Conservation (phyloP, 2,888 invertebrate genomes). For the Nycteola revayana region DNA sequence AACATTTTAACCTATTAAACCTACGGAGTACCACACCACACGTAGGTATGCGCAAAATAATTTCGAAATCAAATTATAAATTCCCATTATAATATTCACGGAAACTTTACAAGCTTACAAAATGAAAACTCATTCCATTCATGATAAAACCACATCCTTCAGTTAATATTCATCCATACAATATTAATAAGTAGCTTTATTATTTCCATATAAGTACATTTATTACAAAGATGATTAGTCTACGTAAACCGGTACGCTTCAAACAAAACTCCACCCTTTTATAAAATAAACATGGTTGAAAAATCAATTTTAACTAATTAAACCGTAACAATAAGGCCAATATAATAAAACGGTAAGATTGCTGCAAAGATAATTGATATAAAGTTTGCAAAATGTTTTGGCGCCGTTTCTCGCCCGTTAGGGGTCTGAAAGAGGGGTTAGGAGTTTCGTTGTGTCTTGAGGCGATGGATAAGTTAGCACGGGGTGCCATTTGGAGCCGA, state of each 20-base stretch:
- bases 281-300: slow-evolving; percentile 1
- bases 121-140: too few species aligned
- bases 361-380: slow-evolving; percentile 32
- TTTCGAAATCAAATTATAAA: too few species aligned
- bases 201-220: too few species aligned
- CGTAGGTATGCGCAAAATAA: too few species aligned
- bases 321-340: slow-evolving; percentile 20
- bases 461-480: slow-evolving; percentile 75
- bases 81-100: too few species aligned
- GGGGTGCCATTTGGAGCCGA: slow-evolving; percentile 74
- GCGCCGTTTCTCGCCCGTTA: slow-evolving; percentile 33
- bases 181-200: too few species aligned
- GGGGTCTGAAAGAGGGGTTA: neutral
- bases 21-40: too few species aligned
- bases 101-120: too few species aligned
- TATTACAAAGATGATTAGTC: too few species aligned
- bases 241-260: neutral
- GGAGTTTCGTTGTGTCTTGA: slow-evolving; percentile 40
- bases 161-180: too few species aligned
- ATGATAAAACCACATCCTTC: too few species aligned
- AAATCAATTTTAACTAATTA: slow-evolving; percentile 14
- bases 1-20: too few species aligned
- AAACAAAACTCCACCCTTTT: slow-evolving; percentile 1
- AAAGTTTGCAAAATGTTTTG: slow-evolving; percentile 39
- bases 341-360: slow-evolving; percentile 24